Conservation (phyloP, 2,113 vertebrate genomes). For the Oriolus oriolus region DNA sequence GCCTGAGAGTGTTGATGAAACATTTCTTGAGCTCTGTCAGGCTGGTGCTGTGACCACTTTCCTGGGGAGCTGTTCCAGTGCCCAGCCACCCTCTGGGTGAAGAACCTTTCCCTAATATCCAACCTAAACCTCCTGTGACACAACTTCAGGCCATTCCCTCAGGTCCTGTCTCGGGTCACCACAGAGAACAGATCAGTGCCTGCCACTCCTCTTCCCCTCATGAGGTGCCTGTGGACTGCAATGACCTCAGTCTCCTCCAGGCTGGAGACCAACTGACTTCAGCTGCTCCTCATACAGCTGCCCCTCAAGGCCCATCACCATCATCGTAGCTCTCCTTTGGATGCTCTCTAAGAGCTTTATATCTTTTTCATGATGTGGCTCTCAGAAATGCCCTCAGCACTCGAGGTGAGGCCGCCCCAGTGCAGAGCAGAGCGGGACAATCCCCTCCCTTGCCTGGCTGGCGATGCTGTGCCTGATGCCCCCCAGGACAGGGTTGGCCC, state of each 20-base stretch:
- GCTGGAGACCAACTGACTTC: not conserved
- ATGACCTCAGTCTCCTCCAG: not conserved
- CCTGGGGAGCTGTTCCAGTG: not conserved
- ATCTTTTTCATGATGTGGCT: accelerated
- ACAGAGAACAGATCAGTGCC: accelerated
- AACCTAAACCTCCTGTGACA: not conserved
- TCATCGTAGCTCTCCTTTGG: not conserved
- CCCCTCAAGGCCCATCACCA: not conserved
- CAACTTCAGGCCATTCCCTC: not conserved
- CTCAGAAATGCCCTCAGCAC: not conserved
- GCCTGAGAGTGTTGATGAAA: not conserved
- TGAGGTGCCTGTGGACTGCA: accelerated
- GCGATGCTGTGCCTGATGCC: accelerated
- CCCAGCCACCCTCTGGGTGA: accelerated
- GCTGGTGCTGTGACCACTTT: not conserved
- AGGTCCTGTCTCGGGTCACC: not conserved
- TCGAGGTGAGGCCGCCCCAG: accelerated
- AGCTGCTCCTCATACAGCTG: accelerated
- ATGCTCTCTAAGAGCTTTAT: accelerated
- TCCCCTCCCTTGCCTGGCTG: accelerated
- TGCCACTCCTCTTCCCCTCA: not conserved
- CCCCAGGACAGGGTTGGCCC: accelerated
- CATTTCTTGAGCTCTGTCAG: not conserved
- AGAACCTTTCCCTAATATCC: not conserved
- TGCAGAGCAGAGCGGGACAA: not conserved